Conservation (phyloP, 1,140 invertebrate species). For the Drosophila yakuba region DNA sequence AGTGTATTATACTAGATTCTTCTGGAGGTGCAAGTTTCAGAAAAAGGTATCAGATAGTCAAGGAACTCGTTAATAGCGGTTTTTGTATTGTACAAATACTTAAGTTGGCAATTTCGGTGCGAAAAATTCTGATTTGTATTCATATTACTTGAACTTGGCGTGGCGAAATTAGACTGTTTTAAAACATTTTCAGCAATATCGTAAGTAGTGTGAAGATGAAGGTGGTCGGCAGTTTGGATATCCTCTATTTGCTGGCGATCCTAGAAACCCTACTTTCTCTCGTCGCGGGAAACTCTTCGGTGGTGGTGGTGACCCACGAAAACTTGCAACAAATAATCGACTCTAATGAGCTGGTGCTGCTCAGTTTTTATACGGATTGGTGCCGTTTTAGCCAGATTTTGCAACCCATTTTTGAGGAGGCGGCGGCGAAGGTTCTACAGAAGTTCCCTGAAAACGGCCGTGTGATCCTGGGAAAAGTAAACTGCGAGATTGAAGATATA, state of each 20-base stretch:
- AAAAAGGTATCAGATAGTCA: too few relatives aligned
- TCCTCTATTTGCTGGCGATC: slow-evolving; percentile 3
- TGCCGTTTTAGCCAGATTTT: slow-evolving; percentile 42
- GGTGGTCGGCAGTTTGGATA: neutral
- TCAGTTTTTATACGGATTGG: slow-evolving; percentile 44
- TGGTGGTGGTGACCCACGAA: slow-evolving; percentile 9
- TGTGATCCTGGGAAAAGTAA: slow-evolving; percentile 97
- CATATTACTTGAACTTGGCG: neutral
- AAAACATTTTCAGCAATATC: neutral
- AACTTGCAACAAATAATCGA: slow-evolving; percentile 11
- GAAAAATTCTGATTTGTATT: neutral
- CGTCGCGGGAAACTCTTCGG: neutral
- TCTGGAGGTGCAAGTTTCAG: too few relatives aligned
- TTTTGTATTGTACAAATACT: too few relatives aligned
- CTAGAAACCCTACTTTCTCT: neutral
- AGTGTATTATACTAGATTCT: too few relatives aligned
- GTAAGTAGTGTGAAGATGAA: slow-evolving; percentile 26
- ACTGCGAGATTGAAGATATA: slow-evolving; percentile 94
- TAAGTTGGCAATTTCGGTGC: neutral
- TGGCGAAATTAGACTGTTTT: neutral
- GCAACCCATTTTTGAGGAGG: slow-evolving; percentile 89
- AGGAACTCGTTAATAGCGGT: too few relatives aligned
- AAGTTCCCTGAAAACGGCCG: slow-evolving; percentile 91
- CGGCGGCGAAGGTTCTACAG: slow-evolving; percentile 89
- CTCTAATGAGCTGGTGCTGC: slow-evolving; percentile 40